A percentile compares a stretch with the other conserved stretches of the same genome.
phyloP scores from a whole-genome alignment of 1,140 invertebrate species.

The Charaxes varanes region DNA sequence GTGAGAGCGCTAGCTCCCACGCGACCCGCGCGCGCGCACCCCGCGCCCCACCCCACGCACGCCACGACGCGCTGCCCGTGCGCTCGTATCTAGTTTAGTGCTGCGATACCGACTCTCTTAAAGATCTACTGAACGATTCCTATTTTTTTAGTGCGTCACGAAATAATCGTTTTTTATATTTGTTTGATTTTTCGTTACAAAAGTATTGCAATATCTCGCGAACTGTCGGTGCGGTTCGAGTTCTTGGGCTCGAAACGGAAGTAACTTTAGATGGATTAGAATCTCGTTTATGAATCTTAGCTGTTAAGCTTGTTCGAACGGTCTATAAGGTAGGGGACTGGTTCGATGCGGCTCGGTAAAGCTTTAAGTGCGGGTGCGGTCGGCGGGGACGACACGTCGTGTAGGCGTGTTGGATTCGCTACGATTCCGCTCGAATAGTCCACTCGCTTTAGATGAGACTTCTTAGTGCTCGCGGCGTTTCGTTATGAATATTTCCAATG shows the following conservation, averaged over 20 bases:
- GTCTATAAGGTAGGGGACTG: no score
- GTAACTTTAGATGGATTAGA: constrained; percentile 3
- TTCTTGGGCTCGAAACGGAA: constrained; percentile 2
- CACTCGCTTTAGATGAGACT: constrained; percentile 10
- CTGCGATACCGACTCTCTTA: no score
- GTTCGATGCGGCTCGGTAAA: constrained; percentile 1
- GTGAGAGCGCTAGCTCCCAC: constrained; percentile 51
- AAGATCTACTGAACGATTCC: no score
- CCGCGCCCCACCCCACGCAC: constrained; percentile 20
- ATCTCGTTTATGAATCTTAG: constrained; percentile 10
- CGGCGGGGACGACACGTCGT: constrained; percentile 1
- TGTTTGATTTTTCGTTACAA: no score
- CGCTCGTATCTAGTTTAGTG: no score
- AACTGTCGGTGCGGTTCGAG: constrained; percentile 3
- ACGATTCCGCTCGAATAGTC: constrained; percentile 21
- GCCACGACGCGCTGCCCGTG: no score
- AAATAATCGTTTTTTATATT: no score
- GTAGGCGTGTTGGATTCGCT: not conserved
- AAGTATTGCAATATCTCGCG: no score
- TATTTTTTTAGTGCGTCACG: no score
- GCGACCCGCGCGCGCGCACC: constrained; percentile 26
- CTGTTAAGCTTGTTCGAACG: constrained; percentile 13
- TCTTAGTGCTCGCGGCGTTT: constrained; percentile 11
- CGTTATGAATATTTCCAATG: no score
- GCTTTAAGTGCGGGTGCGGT: constrained; percentile 15